Conservation (phyloP, 2,797 vertebrate species). For the Chaenodraco wilsoni region DNA sequence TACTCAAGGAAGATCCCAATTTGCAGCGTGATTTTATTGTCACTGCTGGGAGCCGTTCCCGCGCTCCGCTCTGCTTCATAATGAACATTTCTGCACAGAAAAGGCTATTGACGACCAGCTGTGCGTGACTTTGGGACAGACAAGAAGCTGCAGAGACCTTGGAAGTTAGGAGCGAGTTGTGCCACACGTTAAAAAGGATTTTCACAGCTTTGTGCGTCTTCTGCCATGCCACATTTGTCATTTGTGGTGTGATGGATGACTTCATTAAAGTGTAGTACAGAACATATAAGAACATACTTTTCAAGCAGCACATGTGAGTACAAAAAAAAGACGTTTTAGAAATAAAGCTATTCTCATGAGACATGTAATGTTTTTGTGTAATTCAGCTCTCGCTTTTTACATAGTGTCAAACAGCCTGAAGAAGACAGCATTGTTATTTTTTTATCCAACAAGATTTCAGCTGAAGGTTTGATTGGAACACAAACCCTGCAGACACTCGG, state of each 20-base stretch:
- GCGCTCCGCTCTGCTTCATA: conserved; percentile 1
- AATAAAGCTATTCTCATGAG: conserved; percentile 61
- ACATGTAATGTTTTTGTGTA: conserved; percentile 17
- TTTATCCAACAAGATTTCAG: background rate
- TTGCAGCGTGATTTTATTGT: conserved; percentile 13
- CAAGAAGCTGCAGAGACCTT: conserved; percentile 36
- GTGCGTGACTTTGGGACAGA: conserved; percentile 43
- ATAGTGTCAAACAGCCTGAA: background rate
- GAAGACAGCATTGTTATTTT: conserved; percentile 14
- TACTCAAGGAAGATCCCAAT: background rate
- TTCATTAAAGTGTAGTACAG: conserved; percentile 58
- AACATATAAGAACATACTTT: conserved; percentile 51
- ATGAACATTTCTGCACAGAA: conserved; percentile 23
- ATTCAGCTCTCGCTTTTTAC: background rate
- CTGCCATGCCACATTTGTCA: conserved; percentile 10
- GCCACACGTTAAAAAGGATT: conserved; percentile 26
- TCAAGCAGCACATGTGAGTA: conserved; percentile 62
- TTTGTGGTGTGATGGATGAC: background rate
- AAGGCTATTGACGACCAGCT: conserved; percentile 26
- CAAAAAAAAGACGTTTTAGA: conserved; percentile 74
- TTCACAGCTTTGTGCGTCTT: conserved; percentile 21
- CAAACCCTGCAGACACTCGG: conserved; percentile 6
- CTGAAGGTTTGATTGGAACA: conserved; percentile 17
- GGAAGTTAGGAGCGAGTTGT: conserved; percentile 37
- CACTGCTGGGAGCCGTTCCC: background rate